Conservation (phyloP, 1,140 invertebrate genomes). For the Drosophila saltans region DNA sequence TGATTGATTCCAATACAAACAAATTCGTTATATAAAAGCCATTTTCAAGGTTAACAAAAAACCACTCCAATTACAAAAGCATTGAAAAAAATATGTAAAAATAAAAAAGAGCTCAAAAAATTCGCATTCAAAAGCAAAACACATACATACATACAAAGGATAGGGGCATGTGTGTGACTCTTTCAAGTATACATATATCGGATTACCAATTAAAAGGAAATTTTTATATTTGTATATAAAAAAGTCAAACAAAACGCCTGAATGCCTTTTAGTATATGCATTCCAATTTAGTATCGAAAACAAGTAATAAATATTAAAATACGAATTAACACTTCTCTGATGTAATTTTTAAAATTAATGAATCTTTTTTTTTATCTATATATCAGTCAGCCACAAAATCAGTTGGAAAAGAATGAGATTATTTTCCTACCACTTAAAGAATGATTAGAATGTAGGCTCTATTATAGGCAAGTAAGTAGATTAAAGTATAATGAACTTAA, state of each 20-base stretch:
- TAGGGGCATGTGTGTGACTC: neutral
- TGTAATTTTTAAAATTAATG: too few species aligned
- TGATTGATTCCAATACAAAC: neutral
- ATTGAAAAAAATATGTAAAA: neutral
- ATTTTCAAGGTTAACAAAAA: neutral
- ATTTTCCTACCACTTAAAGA: too few species aligned
- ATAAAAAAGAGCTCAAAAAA: neutral
- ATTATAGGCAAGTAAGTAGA: too few species aligned
- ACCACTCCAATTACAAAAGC: neutral
- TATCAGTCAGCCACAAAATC: too few species aligned
- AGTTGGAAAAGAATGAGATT: too few species aligned
- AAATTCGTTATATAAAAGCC: neutral
- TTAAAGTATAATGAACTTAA: too few species aligned
- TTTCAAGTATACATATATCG: neutral
- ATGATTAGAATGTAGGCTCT: too few species aligned
- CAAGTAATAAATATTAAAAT: too few species aligned
- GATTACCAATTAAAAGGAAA: neutral
- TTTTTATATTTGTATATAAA: slow-evolving; percentile 3
- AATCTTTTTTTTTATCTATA: too few species aligned
- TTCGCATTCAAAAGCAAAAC: neutral
- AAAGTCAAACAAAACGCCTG: neutral
- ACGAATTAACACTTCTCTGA: too few species aligned
- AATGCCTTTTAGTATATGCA: too few species aligned
- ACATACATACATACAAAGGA: neutral
- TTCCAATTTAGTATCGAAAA: too few species aligned